phyloP scores from a whole-genome alignment of 2,113 vertebrate species.

The Bubo blakistoni region DNA sequence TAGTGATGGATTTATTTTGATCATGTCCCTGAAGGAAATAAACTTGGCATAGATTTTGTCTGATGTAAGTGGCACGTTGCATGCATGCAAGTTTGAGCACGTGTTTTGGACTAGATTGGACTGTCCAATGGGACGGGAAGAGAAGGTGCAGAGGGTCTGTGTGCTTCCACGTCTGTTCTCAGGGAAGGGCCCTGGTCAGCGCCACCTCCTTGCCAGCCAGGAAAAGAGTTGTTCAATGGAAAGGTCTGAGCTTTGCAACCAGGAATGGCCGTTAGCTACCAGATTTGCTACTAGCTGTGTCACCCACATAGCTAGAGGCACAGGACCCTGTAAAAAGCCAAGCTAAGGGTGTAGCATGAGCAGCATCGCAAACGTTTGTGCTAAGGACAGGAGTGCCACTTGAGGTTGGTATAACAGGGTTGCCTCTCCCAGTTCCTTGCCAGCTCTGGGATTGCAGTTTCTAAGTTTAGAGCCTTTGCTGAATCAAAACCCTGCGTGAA shows the following conservation, averaged over 20 bases:
- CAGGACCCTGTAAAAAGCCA: background rate
- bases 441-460: background rate
- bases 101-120: background rate
- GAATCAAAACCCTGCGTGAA: background rate
- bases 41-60: background rate
- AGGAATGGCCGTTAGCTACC: background rate
- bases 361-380: background rate
- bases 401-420: background rate
- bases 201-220: background rate
- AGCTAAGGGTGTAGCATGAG: rapidly evolving
- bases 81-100: background rate
- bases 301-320: background rate
- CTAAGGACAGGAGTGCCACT: background rate
- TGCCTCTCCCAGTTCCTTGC: background rate
- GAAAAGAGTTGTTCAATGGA: background rate
- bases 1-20: background rate
- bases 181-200: background rate
- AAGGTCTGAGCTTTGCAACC: background rate
- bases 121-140: background rate
- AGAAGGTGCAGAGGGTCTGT: background rate
- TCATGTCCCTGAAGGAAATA: background rate
- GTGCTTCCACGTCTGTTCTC: background rate
- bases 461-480: background rate
- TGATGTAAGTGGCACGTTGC: background rate
- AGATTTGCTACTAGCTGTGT: background rate